Conservation (phyloP, 2,113 vertebrate species). For the Malurus cyaneus region DNA sequence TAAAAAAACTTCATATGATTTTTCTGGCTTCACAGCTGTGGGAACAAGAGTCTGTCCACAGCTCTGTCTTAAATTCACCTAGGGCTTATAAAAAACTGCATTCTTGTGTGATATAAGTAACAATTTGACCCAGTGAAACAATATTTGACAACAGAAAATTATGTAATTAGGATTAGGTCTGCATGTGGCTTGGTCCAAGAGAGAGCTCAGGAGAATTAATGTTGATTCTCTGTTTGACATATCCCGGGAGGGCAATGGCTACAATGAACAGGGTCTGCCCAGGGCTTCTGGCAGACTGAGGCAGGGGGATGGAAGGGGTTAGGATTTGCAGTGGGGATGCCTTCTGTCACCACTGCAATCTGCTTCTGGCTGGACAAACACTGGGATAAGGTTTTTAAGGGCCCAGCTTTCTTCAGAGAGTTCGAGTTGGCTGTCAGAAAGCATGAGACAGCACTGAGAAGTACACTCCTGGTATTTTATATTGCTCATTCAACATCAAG, state of each 20-base stretch:
- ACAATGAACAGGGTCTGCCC: neutral
- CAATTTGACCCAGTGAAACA: neutral
- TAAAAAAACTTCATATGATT: neutral
- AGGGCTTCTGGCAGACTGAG: neutral
- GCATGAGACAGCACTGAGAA: neutral
- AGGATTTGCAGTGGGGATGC: neutral
- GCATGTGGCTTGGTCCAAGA: neutral
- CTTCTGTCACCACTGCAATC: slow-evolving; percentile 4
- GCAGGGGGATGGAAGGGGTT: neutral
- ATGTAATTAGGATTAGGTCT: neutral
- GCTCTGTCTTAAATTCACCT: neutral
- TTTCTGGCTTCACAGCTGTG: neutral
- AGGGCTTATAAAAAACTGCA: neutral
- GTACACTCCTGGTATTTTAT: neutral
- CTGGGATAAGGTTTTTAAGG: neutral
- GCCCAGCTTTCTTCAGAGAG: neutral
- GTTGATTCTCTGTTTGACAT: neutral
- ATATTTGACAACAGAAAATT: neutral
- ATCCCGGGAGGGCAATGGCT: neutral
- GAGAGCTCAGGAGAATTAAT: neutral
- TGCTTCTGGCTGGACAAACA: neutral
- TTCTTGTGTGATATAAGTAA: neutral
- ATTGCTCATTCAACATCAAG: slow-evolving; percentile 23
- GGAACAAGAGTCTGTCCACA: neutral
- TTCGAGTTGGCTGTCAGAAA: neutral